phyloP scores from a whole-genome alignment of 2,888 invertebrate genomes.

The Tineola bisselliella region DNA sequence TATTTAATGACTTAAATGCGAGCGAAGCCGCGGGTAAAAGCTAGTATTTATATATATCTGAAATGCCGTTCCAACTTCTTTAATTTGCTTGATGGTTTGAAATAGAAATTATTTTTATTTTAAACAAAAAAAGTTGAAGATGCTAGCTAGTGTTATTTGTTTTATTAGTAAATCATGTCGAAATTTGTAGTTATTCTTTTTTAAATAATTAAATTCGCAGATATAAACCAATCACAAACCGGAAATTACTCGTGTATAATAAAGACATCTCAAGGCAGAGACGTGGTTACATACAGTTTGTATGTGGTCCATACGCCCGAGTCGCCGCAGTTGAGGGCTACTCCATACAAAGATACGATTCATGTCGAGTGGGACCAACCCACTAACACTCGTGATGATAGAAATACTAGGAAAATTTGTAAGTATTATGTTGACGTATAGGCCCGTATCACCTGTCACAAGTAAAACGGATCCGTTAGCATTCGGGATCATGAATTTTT shows the following conservation, averaged over 20 bases:
- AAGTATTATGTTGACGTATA: slow-evolving; percentile 25
- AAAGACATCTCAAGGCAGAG: slow-evolving; percentile 86
- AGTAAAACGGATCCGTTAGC: neutral
- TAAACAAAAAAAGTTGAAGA: too few species aligned
- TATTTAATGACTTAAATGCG: too few species aligned
- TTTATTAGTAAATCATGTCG: too few species aligned
- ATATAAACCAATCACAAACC: slow-evolving; percentile 75
- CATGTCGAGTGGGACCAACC: slow-evolving; percentile 73
- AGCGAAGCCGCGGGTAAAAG: too few species aligned
- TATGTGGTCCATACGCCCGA: slow-evolving; percentile 80
- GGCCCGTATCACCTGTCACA: too few species aligned
- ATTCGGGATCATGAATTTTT: too few species aligned
- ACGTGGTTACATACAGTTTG: slow-evolving; percentile 82
- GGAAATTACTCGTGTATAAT: slow-evolving; percentile 85
- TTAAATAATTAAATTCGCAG: slow-evolving; percentile 35
- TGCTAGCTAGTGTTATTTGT: too few species aligned
- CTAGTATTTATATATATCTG: too few species aligned
- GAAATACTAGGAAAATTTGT: slow-evolving; percentile 48
- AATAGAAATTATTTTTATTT: too few species aligned
- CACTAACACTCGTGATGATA: slow-evolving; percentile 27
- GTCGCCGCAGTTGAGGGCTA: slow-evolving; percentile 70
- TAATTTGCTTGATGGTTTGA: too few species aligned
- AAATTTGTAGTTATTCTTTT: too few species aligned
- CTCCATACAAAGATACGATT: slow-evolving; percentile 51
- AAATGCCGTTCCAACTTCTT: too few species aligned